These are phyloP conservation scores for Lagenorhynchus albirostris DNA, from an alignment of 2,113 vertebrate genomes.

Conservation along the genomic window DNA sequence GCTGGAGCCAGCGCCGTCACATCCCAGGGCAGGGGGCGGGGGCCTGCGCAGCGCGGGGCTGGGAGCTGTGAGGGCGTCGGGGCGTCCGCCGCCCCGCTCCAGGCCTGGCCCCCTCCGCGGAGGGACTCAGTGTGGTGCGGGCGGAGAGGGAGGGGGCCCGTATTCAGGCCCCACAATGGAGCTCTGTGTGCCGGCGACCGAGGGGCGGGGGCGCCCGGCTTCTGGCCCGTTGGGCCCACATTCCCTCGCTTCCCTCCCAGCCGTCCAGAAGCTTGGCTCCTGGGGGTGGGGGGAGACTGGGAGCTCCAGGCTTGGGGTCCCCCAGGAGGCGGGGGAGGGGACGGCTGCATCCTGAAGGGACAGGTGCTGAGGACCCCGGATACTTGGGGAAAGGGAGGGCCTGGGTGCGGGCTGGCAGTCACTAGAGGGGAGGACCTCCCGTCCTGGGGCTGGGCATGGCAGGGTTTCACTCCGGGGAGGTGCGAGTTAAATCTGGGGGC, in stretches of 20 bases:
- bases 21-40: background rate
- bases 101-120: background rate
- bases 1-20: background rate
- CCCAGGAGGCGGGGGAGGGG: background rate
- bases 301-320: background rate
- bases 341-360: background rate
- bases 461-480: background rate
- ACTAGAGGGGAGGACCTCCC: background rate
- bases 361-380: background rate
- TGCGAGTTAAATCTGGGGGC: slow-evolving; percentile 52
- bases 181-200: slow-evolving; percentile 14
- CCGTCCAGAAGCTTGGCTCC: slow-evolving; percentile 17
- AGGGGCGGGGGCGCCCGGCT: background rate
- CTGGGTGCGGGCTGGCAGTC: background rate
- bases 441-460: background rate
- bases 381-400: background rate
- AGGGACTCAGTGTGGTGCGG: background rate
- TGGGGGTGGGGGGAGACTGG: background rate
- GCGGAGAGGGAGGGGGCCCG: background rate
- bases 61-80: slow-evolving; percentile 15
- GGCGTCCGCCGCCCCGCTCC: background rate
- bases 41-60: background rate
- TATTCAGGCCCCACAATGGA: slow-evolving; percentile 55
- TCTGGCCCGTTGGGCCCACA: slow-evolving; percentile 24
- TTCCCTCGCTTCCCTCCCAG: slow-evolving; percentile 22